Evolutionary conservation across 2,113 vertebrate species (phyloP).

Genomic region (Puffinus mauretanicus): DNA sequence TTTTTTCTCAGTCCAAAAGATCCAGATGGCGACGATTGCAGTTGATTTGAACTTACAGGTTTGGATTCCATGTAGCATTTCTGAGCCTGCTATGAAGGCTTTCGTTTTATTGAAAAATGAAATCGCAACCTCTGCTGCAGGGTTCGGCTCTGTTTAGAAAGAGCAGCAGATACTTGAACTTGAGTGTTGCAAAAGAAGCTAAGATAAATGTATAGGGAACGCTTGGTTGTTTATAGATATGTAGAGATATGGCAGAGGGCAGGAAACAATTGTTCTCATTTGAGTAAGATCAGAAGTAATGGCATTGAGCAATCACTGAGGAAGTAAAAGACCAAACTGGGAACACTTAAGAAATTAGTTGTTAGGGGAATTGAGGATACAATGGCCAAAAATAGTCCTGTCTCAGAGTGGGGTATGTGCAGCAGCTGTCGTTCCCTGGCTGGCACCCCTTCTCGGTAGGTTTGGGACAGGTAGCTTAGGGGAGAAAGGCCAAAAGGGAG

Average conservation of each 20-base stretch:
- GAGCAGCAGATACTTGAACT: neutral
- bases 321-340: neutral
- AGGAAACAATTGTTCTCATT: neutral
- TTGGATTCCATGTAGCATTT: neutral
- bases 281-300: neutral
- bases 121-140: neutral
- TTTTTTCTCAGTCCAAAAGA: neutral
- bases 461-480: neutral
- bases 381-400: neutral
- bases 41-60: neutral
- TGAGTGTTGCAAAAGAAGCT: neutral
- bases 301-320: neutral
- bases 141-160: neutral
- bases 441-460: neutral
- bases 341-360: neutral
- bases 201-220: neutral
- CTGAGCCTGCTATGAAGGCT: neutral
- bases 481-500: neutral
- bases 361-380: neutral
- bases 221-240: neutral
- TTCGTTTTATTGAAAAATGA: neutral
- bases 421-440: neutral
- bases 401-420: neutral
- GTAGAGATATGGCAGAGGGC: neutral
- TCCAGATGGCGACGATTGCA: neutral